Evolutionary conservation across 2,113 vertebrate species (phyloP).

Genomic region (Anguilla rostrata): DNA sequence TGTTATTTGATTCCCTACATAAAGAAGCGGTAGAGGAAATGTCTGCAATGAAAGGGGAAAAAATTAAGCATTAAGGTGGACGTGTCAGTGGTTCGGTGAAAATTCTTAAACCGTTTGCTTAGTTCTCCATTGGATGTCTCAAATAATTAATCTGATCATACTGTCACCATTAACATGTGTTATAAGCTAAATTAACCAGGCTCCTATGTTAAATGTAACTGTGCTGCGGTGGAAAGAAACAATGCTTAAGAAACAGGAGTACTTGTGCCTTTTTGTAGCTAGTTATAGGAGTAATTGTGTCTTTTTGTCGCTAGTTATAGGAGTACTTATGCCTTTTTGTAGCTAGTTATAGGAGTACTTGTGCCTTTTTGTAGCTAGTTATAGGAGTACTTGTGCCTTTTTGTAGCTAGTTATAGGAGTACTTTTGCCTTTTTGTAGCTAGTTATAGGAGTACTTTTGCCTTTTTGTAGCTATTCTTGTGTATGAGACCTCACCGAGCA

Average conservation of each 20-base stretch:
- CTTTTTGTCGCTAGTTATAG: too few relatives aligned
- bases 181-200: neutral
- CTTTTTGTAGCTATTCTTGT: too few relatives aligned
- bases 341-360: too few relatives aligned
- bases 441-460: too few relatives aligned
- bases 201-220: neutral
- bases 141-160: neutral
- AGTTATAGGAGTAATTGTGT: too few relatives aligned
- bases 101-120: neutral
- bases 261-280: too few relatives aligned
- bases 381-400: too few relatives aligned
- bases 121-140: neutral
- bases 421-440: too few relatives aligned
- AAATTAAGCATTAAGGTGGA: slow-evolving; percentile 13
- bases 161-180: neutral
- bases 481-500: too few relatives aligned
- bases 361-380: too few relatives aligned
- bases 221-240: neutral
- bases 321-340: too few relatives aligned
- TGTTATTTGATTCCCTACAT: slow-evolving; percentile 95
- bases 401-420: too few relatives aligned
- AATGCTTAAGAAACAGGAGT: neutral
- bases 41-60: slow-evolving; percentile 83
- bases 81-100: neutral
- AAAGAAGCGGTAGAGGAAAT: slow-evolving; percentile 96